phyloP scores from a whole-genome alignment of 2,797 vertebrate species.

The Poecilia velifera region DNA sequence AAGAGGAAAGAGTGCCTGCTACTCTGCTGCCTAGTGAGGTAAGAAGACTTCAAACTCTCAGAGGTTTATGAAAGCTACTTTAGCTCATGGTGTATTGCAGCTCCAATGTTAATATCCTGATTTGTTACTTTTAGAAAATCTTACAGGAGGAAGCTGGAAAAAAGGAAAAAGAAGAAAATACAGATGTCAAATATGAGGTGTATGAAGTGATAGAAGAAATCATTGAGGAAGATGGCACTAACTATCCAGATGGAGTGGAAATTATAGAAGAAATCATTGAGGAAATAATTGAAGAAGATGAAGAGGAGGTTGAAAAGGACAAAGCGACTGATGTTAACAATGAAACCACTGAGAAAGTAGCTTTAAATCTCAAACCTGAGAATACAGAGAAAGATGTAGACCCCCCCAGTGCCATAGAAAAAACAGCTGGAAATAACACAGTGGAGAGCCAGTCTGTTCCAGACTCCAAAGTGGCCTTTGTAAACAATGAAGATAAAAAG shows the following conservation, averaged over 20 bases:
- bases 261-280: conserved; percentile 76
- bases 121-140: conserved; percentile 72
- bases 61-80: background rate
- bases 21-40: conserved; percentile 93
- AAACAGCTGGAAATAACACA: conserved; percentile 22
- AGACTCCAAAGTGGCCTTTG: conserved; percentile 21
- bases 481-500: conserved; percentile 36
- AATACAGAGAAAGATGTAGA: conserved; percentile 12
- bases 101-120: conserved; percentile 12
- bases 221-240: conserved; percentile 62
- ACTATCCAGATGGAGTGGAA: conserved; percentile 55
- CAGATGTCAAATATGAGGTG: conserved; percentile 55
- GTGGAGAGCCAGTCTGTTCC: conserved; percentile 14
- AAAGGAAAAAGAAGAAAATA: conserved; percentile 62
- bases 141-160: conserved; percentile 66
- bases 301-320: conserved; percentile 51
- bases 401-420: conserved; percentile 24
- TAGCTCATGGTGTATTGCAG: background rate
- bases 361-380: conserved; percentile 31
- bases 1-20: conserved; percentile 91
- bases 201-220: conserved; percentile 72
- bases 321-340: conserved; percentile 45
- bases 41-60: conserved; percentile 71
- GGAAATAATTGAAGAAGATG: conserved; percentile 69
- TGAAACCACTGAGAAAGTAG: conserved; percentile 20